A percentile compares a stretch with the other conserved stretches of the same genome.
phyloP scores from a whole-genome alignment of 2,888 invertebrate species.

The Agrochola macilenta region DNA sequence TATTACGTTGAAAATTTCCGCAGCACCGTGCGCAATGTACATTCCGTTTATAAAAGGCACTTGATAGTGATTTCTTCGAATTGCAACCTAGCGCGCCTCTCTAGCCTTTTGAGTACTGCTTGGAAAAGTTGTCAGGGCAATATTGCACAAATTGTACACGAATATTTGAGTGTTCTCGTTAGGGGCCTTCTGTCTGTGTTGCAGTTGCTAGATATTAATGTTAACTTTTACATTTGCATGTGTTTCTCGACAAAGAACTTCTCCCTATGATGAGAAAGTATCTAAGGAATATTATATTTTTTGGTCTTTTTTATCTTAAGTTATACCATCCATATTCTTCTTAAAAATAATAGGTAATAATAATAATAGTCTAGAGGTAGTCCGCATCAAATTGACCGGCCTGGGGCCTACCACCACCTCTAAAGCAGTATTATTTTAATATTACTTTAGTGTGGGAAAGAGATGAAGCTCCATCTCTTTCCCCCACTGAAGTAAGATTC shows the following conservation, averaged over 20 bases:
- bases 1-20: slow-evolving; percentile 32
- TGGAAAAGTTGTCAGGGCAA: slow-evolving; percentile 35
- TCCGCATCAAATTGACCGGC: not conserved
- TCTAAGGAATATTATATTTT: not conserved
- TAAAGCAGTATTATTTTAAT: no score
- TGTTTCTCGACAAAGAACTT: not conserved
- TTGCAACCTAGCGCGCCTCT: slow-evolving; percentile 18
- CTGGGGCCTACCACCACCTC: no score
- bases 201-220: not conserved
- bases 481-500: no score
- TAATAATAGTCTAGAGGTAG: not conserved
- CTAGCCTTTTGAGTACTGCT: slow-evolving; percentile 10
- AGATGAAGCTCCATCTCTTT: no score
- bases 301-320: not conserved
- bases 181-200: slow-evolving; percentile 17
- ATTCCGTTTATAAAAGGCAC: slow-evolving; percentile 36
- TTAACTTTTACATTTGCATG: slow-evolving; percentile 2
- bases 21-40: slow-evolving; percentile 33
- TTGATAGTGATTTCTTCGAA: slow-evolving; percentile 56
- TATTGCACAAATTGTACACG: slow-evolving; percentile 30
- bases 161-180: slow-evolving; percentile 38
- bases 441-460: no score
- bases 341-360: not conserved
- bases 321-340: not conserved
- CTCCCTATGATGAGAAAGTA: not conserved